Conservation (phyloP, 92 coral and sea anemone species). For the Muricea muricata region DNA sequence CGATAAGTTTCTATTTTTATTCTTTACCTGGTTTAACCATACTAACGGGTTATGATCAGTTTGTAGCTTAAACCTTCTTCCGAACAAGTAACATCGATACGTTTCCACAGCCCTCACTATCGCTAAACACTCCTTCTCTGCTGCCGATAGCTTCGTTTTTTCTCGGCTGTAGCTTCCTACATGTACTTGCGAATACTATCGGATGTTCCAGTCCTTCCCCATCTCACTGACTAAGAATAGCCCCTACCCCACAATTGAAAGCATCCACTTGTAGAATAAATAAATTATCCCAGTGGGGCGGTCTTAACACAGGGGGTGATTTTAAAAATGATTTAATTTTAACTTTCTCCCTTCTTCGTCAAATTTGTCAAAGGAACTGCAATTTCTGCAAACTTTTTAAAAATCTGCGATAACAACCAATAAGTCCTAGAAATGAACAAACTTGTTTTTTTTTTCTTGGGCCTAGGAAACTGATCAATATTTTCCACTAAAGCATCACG, state of each 20-base stretch:
- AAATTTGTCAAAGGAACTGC: slow-evolving; percentile 44
- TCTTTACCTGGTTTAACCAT: slow-evolving; percentile 63
- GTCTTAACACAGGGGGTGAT: slow-evolving; percentile 42
- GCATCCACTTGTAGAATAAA: slow-evolving; percentile 73
- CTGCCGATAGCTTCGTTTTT: slow-evolving; percentile 39
- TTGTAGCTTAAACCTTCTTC: slow-evolving; percentile 39
- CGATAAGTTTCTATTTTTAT: slow-evolving; percentile 54
- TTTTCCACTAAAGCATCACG: slow-evolving; percentile 31
- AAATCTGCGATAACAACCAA: slow-evolving; percentile 50
- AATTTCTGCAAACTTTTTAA: slow-evolving; percentile 38
- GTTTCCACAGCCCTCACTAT: slow-evolving; percentile 48
- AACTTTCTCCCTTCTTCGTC: not conserved
- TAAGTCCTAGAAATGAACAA: slow-evolving; percentile 54
- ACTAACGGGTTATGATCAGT: slow-evolving; percentile 69
- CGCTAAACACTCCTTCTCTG: slow-evolving; percentile 60
- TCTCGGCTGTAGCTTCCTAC: slow-evolving; percentile 47
- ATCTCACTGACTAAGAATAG: slow-evolving; percentile 45
- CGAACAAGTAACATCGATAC: slow-evolving; percentile 47
- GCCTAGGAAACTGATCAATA: slow-evolving; percentile 45
- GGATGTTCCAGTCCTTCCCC: slow-evolving; percentile 39
- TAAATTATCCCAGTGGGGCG: slow-evolving; percentile 55
- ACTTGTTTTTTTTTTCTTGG: slow-evolving; percentile 59
- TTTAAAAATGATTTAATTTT: slow-evolving; percentile 20
- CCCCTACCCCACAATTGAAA: slow-evolving; percentile 62
- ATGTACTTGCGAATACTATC: slow-evolving; percentile 40